Evolutionary conservation across 1,140 invertebrate genomes (phyloP), one percentile per base, ranked within the genome.

Genomic region (Drosophila jambulina): DNA sequence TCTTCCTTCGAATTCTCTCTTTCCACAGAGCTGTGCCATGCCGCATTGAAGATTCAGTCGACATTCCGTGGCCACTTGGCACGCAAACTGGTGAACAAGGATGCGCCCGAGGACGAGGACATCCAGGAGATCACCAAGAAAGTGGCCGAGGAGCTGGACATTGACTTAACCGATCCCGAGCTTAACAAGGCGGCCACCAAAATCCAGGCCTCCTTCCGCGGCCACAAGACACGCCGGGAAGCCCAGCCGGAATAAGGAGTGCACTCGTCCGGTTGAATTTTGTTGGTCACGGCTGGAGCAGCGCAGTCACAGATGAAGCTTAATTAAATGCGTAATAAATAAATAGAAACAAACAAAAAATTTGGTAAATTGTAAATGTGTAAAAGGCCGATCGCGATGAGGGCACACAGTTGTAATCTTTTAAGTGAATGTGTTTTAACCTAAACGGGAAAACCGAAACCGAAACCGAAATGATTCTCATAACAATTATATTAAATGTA

Each of bases 191-290:
- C 97, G 7, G 98, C 97, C 32, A 96, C 96, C 67, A 98, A 98
- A 94, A 98, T 98, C 62, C 98, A 98, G 93, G 97, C 97, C 38
- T 97, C 97, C 46, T 98, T 98, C 95, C 95, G 97, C 57, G 97
- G 97, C 48, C 97, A 98, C 93, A 97, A 97, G 93, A 96, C 95
- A 27, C 97, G 97, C 92, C 97, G 97, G 93, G 96, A 97, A 32
- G 54, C 79, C 72, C 68, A 74, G 53, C 54, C 79, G 63, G 82
- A 92, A 80, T 84, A 92, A 84, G 72, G 56, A 45, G 51, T 5
- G 9, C 15, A 56, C 27, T 48, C 45, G 17, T 12, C 36, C 48
- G 40, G 43, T 64, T 49, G 53, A 84, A 78, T 69, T 83, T 91
- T 91, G 74, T 83, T 86, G 80, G 64, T 81, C 54, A 65, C 19